These are phyloP conservation scores for Heliangelus exortis DNA, from an alignment of 2,797 vertebrate species.

Conservation along the genomic window DNA sequence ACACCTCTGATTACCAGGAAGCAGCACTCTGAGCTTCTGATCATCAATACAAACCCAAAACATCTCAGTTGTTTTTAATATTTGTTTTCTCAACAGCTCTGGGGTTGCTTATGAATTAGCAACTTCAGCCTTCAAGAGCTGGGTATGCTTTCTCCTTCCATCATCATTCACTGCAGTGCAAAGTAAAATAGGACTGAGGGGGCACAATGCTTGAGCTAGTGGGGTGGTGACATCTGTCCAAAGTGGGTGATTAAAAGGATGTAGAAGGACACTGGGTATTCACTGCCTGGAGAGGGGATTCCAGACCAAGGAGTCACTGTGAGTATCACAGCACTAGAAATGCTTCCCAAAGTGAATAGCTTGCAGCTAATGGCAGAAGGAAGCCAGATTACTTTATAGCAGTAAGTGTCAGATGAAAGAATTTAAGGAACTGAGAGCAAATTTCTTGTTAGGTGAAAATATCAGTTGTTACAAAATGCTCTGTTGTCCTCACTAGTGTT, in stretches of 20 bases:
- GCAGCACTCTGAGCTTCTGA: no score
- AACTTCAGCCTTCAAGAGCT: not conserved
- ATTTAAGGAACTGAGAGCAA: not conserved
- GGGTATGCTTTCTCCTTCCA: not conserved
- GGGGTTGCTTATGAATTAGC: not conserved
- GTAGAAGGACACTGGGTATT: not conserved
- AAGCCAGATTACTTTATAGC: not conserved
- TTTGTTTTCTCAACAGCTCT: not conserved
- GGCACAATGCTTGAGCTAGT: not conserved
- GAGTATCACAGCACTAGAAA: not conserved
- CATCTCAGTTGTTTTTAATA: not conserved
- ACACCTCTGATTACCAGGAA: not conserved
- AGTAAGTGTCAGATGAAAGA: not conserved
- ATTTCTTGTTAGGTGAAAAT: not conserved
- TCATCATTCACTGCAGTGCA: not conserved
- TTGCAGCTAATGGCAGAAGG: not conserved
- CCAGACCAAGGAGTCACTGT: not conserved
- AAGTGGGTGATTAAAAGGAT: not conserved
- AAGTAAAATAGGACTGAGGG: not conserved
- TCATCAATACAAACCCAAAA: not conserved
- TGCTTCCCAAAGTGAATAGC: rapidly evolving
- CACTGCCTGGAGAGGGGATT: no score
- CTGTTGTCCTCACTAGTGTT: not conserved
- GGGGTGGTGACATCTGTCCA: not conserved
- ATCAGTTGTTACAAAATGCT: not conserved